A percentile compares a stretch with the other conserved stretches of the same genome.
These are phyloP conservation scores for Tiliqua scincoides DNA, from an alignment of 2,113 vertebrate genomes.

Conservation along the genomic window DNA sequence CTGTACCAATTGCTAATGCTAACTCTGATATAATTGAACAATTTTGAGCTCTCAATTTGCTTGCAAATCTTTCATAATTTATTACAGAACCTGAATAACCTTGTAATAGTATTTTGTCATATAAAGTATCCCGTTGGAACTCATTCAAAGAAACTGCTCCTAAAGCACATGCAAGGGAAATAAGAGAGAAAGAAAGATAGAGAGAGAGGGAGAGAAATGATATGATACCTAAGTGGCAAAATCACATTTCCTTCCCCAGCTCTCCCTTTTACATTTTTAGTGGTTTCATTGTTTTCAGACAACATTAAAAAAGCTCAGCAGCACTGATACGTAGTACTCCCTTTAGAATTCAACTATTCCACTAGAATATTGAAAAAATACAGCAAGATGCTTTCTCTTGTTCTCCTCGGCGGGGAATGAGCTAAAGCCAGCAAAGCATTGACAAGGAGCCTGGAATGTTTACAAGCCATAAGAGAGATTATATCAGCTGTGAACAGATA, in stretches of 20 bases:
- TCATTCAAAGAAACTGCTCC: slow-evolving; percentile 44
- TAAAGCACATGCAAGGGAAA: slow-evolving; percentile 38
- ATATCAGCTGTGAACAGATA: slow-evolving; percentile 78
- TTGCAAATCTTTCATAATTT: slow-evolving; percentile 77
- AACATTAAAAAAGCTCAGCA: slow-evolving; percentile 37
- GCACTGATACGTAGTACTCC: slow-evolving; percentile 58
- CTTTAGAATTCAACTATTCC: slow-evolving; percentile 64
- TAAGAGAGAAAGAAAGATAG: slow-evolving; percentile 37
- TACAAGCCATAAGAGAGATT: slow-evolving; percentile 70
- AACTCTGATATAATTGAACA: slow-evolving; percentile 78
- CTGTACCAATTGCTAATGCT: slow-evolving; percentile 78
- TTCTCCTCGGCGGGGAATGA: slow-evolving; percentile 66
- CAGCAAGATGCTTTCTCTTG: slow-evolving; percentile 44
- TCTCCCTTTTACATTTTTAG: slow-evolving; percentile 50
- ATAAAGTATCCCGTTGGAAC: slow-evolving; percentile 49
- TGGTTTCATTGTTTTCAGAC: slow-evolving; percentile 45
- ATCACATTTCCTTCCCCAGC: background rate
- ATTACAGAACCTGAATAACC: slow-evolving; percentile 74
- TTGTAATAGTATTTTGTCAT: slow-evolving; percentile 67
- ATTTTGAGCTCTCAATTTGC: slow-evolving; percentile 76
- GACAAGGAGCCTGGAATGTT: slow-evolving; percentile 69
- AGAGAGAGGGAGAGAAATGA: too few species aligned
- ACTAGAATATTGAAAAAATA: slow-evolving; percentile 65
- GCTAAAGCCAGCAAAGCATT: slow-evolving; percentile 63
- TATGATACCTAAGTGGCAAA: fast-evolving